Evolutionary conservation across 2,888 invertebrate species (phyloP).

Genomic region (Nemoura dubitans): DNA sequence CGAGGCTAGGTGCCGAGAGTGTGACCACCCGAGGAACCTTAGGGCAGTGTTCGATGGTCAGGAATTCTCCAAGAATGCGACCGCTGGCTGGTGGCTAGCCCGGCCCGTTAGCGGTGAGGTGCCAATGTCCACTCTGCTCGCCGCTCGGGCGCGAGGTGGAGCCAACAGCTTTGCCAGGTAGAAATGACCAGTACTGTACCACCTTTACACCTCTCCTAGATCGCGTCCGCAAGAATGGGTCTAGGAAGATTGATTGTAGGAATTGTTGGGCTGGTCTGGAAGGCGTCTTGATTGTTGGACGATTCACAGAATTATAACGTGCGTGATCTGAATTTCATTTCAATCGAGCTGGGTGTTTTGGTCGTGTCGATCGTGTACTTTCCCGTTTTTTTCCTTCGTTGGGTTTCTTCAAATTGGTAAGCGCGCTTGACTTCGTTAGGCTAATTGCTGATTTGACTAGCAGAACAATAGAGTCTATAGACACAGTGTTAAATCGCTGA

Average conservation of each 20-base stretch:
- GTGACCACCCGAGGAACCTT: background rate
- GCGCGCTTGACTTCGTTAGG: background rate
- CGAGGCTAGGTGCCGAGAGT: background rate
- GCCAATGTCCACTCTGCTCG: background rate
- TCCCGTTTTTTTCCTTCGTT: background rate
- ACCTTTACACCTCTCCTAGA: background rate
- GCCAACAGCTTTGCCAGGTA: background rate
- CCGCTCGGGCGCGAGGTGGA: background rate
- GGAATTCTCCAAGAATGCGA: conserved; percentile 5
- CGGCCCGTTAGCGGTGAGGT: background rate
- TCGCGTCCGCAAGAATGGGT: background rate
- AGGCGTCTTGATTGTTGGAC: background rate
- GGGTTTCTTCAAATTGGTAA: background rate
- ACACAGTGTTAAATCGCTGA: background rate
- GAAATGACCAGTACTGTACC: conserved; percentile 4
- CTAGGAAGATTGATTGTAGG: background rate
- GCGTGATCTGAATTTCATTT: background rate
- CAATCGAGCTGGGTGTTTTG: background rate
- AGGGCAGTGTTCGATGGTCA: conserved; percentile 1
- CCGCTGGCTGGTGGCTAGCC: background rate
- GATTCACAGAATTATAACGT: background rate
- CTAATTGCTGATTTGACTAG: conserved; percentile 1
- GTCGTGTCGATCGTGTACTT: background rate
- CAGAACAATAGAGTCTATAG: background rate
- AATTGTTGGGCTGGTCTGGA: no score